Conservation (phyloP, 2,113 vertebrate genomes). For the Chlorodrepanis virens region DNA sequence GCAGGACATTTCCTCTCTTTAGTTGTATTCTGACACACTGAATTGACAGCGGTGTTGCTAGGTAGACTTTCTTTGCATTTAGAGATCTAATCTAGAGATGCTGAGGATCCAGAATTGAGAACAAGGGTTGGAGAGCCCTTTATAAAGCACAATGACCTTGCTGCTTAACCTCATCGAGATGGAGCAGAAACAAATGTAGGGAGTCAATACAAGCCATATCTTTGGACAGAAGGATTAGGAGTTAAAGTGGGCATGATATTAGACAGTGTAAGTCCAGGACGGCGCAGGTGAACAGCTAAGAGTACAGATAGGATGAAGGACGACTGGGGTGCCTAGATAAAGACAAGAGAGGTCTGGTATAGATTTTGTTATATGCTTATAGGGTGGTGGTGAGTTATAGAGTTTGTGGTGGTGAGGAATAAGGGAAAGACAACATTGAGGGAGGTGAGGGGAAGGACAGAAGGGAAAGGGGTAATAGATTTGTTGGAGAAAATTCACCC, state of each 20-base stretch:
- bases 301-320: neutral
- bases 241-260: neutral
- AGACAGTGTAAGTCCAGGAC: neutral
- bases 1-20: neutral
- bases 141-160: neutral
- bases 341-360: neutral
- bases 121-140: neutral
- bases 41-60: neutral
- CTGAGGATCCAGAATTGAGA: neutral
- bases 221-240: neutral
- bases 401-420: neutral
- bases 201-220: neutral
- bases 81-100: neutral
- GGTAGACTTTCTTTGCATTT: neutral
- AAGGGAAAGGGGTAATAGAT: neutral
- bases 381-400: neutral
- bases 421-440: neutral
- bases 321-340: neutral
- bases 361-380: neutral
- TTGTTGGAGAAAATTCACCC: neutral
- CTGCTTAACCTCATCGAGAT: neutral
- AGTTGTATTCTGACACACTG: neutral
- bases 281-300: neutral
- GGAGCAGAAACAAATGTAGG: rapidly evolving
- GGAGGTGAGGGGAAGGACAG: neutral